A percentile compares a stretch with the other conserved stretches of the same genome.
Evolutionary conservation across 2,888 invertebrate species (phyloP).

Genomic region (Troilus luridus): DNA sequence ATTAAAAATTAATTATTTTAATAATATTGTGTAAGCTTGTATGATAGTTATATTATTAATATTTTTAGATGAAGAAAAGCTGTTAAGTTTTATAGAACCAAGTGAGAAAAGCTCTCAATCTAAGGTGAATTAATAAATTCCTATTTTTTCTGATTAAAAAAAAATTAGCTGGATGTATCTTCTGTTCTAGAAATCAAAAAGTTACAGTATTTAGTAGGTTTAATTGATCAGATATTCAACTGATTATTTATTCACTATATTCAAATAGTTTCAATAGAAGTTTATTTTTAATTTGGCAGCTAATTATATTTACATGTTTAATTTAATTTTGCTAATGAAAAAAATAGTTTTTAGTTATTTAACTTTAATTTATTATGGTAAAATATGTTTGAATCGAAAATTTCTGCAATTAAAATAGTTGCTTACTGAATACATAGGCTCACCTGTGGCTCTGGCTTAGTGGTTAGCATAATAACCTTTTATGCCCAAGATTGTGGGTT

Average conservation of each 20-base stretch:
- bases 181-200: background rate
- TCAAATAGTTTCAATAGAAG: too few relatives aligned
- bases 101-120: background rate
- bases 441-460: too few relatives aligned
- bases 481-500: too few relatives aligned
- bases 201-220: background rate
- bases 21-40: background rate
- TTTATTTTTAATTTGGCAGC: too few relatives aligned
- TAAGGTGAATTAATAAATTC: background rate
- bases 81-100: background rate
- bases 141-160: background rate
- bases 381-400: too few relatives aligned
- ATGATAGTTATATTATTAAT: background rate
- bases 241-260: background rate
- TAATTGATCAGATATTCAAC: background rate
- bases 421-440: too few relatives aligned
- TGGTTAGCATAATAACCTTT: too few relatives aligned
- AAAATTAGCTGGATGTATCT: background rate
- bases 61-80: slow-evolving; percentile 15
- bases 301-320: too few relatives aligned
- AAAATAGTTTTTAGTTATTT: too few relatives aligned
- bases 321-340: too few relatives aligned
- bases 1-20: background rate
- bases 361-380: too few relatives aligned
- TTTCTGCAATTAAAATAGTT: too few relatives aligned